phyloP scores from a whole-genome alignment of 2,797 vertebrate species.

The Enteromius paludinosus region DNA sequence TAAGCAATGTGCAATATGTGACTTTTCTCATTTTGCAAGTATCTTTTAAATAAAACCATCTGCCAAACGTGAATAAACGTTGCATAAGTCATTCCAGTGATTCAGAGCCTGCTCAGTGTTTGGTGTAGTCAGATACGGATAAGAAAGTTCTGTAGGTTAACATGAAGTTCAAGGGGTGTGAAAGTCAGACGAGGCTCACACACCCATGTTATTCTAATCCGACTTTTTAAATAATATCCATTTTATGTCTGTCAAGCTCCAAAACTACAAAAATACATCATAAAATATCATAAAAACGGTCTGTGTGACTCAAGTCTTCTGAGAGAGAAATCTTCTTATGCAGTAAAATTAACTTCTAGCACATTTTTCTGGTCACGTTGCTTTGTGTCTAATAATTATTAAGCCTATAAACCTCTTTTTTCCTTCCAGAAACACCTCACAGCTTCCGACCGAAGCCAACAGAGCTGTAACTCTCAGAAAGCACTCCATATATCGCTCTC shows the following conservation, averaged over 20 bases:
- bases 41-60: neutral
- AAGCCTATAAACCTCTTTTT: slow-evolving; percentile 54
- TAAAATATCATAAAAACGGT: neutral
- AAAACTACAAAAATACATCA: neutral
- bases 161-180: too few relatives aligned
- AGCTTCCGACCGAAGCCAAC: slow-evolving; percentile 35
- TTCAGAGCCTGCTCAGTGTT: too few relatives aligned
- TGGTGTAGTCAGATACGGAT: neutral
- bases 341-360: neutral
- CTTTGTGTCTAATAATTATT: slow-evolving; percentile 55
- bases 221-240: neutral
- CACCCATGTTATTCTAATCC: neutral
- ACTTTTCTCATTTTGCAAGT: neutral
- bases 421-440: slow-evolving; percentile 43
- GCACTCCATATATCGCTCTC: neutral
- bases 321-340: neutral
- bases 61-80: neutral
- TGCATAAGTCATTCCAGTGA: too few relatives aligned
- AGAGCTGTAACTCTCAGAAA: slow-evolving; percentile 15
- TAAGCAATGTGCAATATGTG: neutral
- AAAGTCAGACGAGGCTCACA: neutral
- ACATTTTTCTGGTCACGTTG: slow-evolving; percentile 62
- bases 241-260: neutral
- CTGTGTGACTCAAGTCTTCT: neutral
- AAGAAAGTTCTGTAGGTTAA: neutral